Conservation (phyloP, 2,888 invertebrate genomes). For the Chrysolina americana region DNA sequence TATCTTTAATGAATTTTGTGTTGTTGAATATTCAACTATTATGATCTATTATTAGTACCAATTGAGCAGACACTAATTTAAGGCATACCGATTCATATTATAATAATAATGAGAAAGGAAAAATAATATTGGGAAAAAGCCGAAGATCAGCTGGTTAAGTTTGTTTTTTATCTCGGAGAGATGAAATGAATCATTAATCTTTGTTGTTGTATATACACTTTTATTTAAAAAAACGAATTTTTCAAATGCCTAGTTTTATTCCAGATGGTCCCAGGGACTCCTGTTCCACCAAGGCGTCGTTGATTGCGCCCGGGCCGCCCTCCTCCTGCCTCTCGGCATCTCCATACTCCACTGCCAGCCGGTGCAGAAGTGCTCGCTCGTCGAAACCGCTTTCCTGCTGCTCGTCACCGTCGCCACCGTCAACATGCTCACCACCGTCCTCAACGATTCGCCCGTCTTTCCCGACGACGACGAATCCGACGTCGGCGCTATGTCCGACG, state of each 20-base stretch:
- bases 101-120: too few species aligned
- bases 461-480: slow-evolving; percentile 87
- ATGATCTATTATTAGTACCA: too few species aligned
- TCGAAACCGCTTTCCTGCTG: slow-evolving; percentile 90
- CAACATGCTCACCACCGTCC: slow-evolving; percentile 89
- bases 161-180: too few species aligned
- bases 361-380: slow-evolving; percentile 87
- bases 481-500: slow-evolving; percentile 74
- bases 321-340: slow-evolving; percentile 83
- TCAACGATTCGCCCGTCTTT: slow-evolving; percentile 89
- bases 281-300: slow-evolving; percentile 89
- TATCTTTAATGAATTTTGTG: too few species aligned
- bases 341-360: slow-evolving; percentile 88
- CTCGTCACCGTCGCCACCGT: slow-evolving; percentile 92
- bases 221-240: too few species aligned
- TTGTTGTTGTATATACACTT: too few species aligned
- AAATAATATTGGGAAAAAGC: too few species aligned
- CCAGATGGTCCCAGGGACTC: slow-evolving; percentile 89
- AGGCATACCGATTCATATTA: too few species aligned
- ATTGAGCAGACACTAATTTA: too few species aligned
- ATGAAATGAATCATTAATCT: too few species aligned
- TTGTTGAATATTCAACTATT: too few species aligned
- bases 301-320: slow-evolving; percentile 86
- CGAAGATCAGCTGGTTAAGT: too few species aligned
- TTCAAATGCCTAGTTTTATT: slow-evolving; percentile 42